Evolutionary conservation across 2,113 vertebrate genomes (phyloP).

Genomic region (Phaethornis superciliosus): DNA sequence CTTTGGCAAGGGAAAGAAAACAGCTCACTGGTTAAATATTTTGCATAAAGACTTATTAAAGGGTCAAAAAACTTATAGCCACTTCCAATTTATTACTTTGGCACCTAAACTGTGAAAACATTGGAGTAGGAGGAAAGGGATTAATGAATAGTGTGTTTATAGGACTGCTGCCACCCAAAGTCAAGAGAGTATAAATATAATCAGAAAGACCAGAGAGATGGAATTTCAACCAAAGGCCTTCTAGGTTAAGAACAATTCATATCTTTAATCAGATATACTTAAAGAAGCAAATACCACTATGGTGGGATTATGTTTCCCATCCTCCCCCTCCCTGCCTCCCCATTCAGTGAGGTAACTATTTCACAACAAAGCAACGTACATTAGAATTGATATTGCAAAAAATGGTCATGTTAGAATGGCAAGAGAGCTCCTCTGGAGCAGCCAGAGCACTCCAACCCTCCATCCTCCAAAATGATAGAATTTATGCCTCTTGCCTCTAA

Average conservation of each 20-base stretch:
- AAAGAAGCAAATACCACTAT: constrained; percentile 39
- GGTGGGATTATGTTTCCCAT: background rate
- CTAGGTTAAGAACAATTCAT: constrained; percentile 72
- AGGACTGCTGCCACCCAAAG: constrained; percentile 67
- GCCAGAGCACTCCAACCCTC: background rate
- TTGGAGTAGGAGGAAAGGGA: constrained; percentile 26
- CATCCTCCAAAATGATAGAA: background rate
- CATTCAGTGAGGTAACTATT: background rate
- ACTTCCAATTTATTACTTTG: constrained; percentile 47
- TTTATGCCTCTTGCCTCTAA: background rate
- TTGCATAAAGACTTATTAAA: constrained; percentile 42
- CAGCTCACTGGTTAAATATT: constrained; percentile 1
- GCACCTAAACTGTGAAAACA: constrained; percentile 25
- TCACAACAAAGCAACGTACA: accelerated
- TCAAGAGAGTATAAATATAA: constrained; percentile 70
- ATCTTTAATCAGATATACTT: constrained; percentile 51
- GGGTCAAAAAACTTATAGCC: constrained; percentile 4
- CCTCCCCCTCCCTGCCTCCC: background rate
- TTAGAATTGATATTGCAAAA: background rate
- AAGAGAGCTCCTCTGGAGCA: background rate
- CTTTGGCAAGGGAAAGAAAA: background rate
- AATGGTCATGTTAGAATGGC: accelerated
- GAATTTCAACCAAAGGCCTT: constrained; percentile 67
- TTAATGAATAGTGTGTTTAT: constrained; percentile 55
- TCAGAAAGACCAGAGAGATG: constrained; percentile 62